These are phyloP conservation scores for Linepithema humile DNA, from an alignment of 1,140 invertebrate genomes.

Conservation along the genomic window DNA sequence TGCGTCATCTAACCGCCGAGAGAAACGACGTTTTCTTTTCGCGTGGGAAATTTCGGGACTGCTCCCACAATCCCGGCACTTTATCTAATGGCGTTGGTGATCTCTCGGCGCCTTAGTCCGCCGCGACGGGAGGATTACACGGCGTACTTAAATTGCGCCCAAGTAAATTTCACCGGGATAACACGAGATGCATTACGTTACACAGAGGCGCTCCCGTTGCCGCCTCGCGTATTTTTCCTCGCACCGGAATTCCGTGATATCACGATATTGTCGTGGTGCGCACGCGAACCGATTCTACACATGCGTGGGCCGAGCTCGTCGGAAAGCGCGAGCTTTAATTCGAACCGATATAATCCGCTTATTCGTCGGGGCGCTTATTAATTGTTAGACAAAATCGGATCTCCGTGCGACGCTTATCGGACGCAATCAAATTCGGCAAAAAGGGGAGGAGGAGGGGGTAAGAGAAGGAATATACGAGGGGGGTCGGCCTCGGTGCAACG, in stretches of 20 bases:
- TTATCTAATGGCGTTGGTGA: conserved; percentile 24
- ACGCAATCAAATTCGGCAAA: not conserved
- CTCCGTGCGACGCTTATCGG: not conserved
- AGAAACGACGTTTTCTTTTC: conserved; percentile 13
- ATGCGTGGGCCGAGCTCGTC: not conserved
- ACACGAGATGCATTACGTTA: not conserved
- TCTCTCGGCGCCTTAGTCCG: conserved; percentile 23
- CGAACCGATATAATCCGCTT: conserved; percentile 63
- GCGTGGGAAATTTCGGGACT: conserved; percentile 40
- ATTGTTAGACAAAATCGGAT: conserved; percentile 62
- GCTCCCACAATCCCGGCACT: conserved; percentile 6
- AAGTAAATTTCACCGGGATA: conserved; percentile 38
- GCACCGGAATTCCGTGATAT: conserved; percentile 12
- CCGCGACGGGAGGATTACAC: conserved; percentile 21
- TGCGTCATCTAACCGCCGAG: not conserved
- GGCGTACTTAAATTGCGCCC: conserved; percentile 14
- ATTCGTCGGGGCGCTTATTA: conserved; percentile 56
- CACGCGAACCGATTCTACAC: conserved; percentile 22
- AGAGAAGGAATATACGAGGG: conserved; percentile 2
- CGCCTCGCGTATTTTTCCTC: conserved; percentile 15
- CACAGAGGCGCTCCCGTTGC: not conserved
- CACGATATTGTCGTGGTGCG: conserved; percentile 31
- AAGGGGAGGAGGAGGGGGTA: not conserved
- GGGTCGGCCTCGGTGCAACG: not conserved
- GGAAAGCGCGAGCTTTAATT: conserved; percentile 62